phyloP scores from a whole-genome alignment of 2,113 vertebrate genomes.

The Edolisoma coerulescens region DNA sequence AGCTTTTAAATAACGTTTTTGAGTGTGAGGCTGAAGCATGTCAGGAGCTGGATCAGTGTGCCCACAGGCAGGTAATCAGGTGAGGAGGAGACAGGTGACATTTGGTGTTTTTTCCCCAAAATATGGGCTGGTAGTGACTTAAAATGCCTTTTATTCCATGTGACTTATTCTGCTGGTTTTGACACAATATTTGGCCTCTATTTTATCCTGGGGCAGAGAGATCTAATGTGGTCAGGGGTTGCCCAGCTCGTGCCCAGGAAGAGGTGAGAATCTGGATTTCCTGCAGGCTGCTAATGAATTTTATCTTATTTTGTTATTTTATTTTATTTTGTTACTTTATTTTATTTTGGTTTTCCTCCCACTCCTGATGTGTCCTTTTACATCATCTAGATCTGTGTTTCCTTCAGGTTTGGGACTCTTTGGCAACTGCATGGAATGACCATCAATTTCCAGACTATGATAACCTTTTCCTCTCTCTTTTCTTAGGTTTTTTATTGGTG shows the following conservation, averaged over 20 bases:
- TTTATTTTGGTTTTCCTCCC: background rate
- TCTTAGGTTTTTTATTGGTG: background rate
- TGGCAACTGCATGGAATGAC: background rate
- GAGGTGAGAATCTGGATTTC: background rate
- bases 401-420: no score
- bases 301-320: background rate
- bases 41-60: no score
- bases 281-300: background rate
- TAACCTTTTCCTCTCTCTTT: background rate
- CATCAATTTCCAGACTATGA: background rate
- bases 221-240: accelerated
- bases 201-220: background rate
- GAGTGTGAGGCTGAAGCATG: background rate
- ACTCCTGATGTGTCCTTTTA: background rate
- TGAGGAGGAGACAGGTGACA: background rate
- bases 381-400: background rate
- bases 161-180: background rate
- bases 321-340: background rate
- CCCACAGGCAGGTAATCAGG: background rate
- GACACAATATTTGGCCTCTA: background rate
- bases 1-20: background rate
- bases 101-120: background rate
- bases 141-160: background rate
- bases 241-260: background rate
- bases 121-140: background rate